Evolutionary conservation across 2,113 vertebrate genomes (phyloP).

Genomic region (Pygoscelis adeliae): DNA sequence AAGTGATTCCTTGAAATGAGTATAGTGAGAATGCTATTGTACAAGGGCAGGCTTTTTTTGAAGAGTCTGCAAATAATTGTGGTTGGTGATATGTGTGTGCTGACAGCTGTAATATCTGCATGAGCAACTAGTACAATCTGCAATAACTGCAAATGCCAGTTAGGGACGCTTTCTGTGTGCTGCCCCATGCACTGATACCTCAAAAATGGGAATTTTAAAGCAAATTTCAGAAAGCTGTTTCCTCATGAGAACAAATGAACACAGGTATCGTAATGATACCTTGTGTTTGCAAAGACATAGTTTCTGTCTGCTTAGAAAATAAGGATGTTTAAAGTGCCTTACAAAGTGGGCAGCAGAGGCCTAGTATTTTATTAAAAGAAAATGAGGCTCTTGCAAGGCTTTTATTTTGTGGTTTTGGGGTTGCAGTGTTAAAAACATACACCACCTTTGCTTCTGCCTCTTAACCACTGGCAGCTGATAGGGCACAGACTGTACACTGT

Average conservation of each 20-base stretch:
- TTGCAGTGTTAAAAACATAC: neutral
- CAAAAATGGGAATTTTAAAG: neutral
- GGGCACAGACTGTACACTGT: neutral
- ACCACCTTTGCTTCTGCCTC: neutral
- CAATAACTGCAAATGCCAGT: neutral
- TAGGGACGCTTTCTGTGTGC: neutral
- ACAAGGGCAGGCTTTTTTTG: neutral
- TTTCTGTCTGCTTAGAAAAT: neutral
- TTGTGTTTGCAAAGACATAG: neutral
- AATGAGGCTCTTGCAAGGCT: neutral
- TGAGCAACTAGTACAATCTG: neutral
- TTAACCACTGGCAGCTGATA: neutral
- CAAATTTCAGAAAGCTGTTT: neutral
- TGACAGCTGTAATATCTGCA: neutral
- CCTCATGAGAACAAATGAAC: neutral
- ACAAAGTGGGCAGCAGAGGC: neutral
- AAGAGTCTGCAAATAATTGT: neutral
- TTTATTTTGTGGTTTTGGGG: neutral
- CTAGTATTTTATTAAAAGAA: neutral
- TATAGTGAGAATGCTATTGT: neutral
- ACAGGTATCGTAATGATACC: neutral
- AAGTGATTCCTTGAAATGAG: neutral
- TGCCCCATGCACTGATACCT: neutral
- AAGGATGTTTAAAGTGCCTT: neutral
- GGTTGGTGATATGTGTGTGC: neutral